phyloP scores from a whole-genome alignment of 2,113 vertebrate genomes.

The Tyrannus savana region DNA sequence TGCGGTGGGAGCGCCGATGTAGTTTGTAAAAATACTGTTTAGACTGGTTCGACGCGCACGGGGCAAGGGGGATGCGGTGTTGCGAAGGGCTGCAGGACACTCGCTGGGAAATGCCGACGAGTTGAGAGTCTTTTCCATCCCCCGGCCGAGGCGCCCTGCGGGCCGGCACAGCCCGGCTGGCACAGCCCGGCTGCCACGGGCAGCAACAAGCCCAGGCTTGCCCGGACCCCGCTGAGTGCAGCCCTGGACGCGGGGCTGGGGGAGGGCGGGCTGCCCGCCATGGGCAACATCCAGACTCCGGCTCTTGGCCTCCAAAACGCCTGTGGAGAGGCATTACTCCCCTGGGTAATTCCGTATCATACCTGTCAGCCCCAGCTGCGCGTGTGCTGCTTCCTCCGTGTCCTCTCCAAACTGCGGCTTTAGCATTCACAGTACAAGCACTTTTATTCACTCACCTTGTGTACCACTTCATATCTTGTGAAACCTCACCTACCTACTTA shows the following conservation, averaged over 20 bases:
- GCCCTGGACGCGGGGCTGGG: background rate
- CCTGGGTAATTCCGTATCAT: rapidly evolving
- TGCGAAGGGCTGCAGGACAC: background rate
- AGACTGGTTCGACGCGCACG: rapidly evolving
- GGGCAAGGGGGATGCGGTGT: too few species aligned
- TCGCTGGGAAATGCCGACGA: rapidly evolving
- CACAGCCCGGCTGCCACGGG: background rate
- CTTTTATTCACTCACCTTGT: background rate
- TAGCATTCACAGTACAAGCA: background rate
- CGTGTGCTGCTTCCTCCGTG: rapidly evolving
- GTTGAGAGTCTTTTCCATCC: rapidly evolving
- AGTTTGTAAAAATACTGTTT: rapidly evolving
- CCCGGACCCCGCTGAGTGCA: background rate
- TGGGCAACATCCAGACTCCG: rapidly evolving
- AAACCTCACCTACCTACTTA: background rate
- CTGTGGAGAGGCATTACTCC: rapidly evolving
- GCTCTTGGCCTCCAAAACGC: rapidly evolving
- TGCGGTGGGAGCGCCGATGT: background rate
- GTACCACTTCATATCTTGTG: background rate
- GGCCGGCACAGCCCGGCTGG: background rate
- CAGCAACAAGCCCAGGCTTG: background rate
- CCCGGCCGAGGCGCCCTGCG: rapidly evolving
- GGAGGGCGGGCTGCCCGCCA: background rate
- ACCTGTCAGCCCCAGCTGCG: background rate
- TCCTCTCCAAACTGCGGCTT: background rate